A percentile compares a stretch with the other conserved stretches of the same genome.
These are phyloP conservation scores for Napeogenes sylphis DNA, from an alignment of 2,888 invertebrate genomes.

Conservation along the genomic window DNA sequence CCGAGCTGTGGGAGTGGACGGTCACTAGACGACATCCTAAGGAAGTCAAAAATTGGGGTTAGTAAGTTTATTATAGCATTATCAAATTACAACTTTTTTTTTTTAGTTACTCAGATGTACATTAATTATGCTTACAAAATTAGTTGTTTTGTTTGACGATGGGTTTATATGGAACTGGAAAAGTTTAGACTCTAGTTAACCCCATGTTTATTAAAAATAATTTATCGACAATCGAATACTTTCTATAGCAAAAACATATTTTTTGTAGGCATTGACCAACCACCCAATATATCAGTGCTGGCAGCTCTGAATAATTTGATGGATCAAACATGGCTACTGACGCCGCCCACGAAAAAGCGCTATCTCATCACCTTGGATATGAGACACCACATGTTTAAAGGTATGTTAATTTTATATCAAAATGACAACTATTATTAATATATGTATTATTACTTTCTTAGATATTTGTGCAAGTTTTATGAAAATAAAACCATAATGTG, in stretches of 20 bases:
- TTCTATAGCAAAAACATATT: neutral
- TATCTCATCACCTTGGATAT: slow-evolving; percentile 72
- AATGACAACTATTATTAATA: neutral
- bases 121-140: too few relatives aligned
- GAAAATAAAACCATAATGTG: neutral
- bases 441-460: neutral
- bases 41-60: slow-evolving; percentile 67
- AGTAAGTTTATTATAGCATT: slow-evolving; percentile 21
- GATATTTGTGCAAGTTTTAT: neutral
- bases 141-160: too few relatives aligned
- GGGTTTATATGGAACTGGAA: too few relatives aligned
- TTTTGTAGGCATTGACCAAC: slow-evolving; percentile 60
- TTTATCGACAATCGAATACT: too few relatives aligned
- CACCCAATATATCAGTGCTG: slow-evolving; percentile 54
- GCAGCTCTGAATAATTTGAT: slow-evolving; percentile 56
- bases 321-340: slow-evolving; percentile 60
- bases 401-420: slow-evolving; percentile 38
- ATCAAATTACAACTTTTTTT: too few relatives aligned
- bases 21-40: slow-evolving; percentile 61
- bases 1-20: slow-evolving; percentile 63
- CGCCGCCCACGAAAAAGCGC: slow-evolving; percentile 57
- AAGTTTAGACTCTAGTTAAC: too few relatives aligned
- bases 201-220: too few relatives aligned
- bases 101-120: too few relatives aligned
- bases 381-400: slow-evolving; percentile 75